Evolutionary conservation across 53 echinoderm and acorn worm genomes (phyloP), one percentile per base, ranked within the genome.

Genomic region (Actinopyga echinites): DNA sequence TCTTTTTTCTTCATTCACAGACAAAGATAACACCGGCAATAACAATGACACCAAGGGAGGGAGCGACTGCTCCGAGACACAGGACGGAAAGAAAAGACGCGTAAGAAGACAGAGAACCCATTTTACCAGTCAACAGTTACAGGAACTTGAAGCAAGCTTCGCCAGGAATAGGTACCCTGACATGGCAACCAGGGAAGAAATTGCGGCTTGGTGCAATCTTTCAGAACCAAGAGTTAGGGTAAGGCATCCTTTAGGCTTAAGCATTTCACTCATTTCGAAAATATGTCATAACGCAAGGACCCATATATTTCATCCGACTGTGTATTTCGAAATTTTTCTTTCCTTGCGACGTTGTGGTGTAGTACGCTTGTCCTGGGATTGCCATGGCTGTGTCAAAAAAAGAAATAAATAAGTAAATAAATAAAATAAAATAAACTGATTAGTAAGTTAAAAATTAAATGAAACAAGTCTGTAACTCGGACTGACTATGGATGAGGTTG

Each of bases 61-160:
- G 28, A 90, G 85, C 53, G 85, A 80, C 36, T 69, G 66, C 71
- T 86, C 84, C 23, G 88, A 92, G 24, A 91, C 86, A 11, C 87
- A 87, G 23, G 79, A 89, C 43, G 83, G 94, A 13, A 94, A 94
- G 67, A 94, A 92, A 86, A 90, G 92, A n/a, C 89, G 99, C 20
- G 94, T 95, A 40, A 90, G 99, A 55, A 83, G 99, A 79, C 99
- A 99, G 84, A 87, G 99, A 65, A 99, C 99, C 68, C 99, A 94
- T 65, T 99, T 95, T 89, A 99, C 99, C 57, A 94, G 94, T 44
- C 99, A 99, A 64, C 99, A 99, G 84, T 91, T 99, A 43, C 99
- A 97, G 75, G 99, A 99, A 77, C 92, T 99, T 1, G 99, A 99
- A 85, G 99, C 99, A 0, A 92, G 92, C 74, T 99, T 95, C 56